A percentile compares a stretch with the other conserved stretches of the same genome.
These are phyloP conservation scores for Atlantisia rogersi DNA, from an alignment of 2,113 vertebrate genomes.

Conservation along the genomic window DNA sequence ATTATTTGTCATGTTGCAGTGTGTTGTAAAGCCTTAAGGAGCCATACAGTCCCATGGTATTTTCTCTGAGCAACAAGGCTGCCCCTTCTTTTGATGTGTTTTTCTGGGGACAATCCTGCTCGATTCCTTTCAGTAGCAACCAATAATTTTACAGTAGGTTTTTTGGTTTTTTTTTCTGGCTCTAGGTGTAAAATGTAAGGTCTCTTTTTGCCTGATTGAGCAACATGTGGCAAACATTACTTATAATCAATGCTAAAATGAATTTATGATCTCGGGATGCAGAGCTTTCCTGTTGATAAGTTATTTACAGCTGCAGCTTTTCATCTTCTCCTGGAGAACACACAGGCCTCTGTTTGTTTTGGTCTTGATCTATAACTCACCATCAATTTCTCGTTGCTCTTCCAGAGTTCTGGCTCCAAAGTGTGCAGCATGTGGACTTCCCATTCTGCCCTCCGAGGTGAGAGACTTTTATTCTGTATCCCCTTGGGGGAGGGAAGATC, in stretches of 20 bases:
- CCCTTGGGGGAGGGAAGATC: fast-evolving
- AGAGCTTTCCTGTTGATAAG: background rate
- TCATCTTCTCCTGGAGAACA: background rate
- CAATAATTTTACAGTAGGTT: background rate
- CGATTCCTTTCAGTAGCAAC: background rate
- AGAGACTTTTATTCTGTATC: constrained; percentile 34
- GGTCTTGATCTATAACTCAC: background rate
- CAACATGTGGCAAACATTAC: background rate
- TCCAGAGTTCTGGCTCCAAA: constrained; percentile 93
- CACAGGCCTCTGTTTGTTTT: background rate
- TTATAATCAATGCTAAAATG: background rate
- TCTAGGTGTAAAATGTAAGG: background rate
- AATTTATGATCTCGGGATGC: background rate
- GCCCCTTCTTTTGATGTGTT: background rate
- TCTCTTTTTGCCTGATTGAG: background rate
- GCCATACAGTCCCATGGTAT: background rate
- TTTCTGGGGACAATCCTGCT: background rate
- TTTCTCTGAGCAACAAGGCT: background rate
- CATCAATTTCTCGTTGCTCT: background rate
- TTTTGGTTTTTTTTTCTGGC: background rate
- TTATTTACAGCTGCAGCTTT: background rate
- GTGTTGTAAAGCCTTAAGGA: background rate
- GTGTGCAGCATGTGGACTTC: constrained; percentile 91
- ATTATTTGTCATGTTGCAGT: background rate
- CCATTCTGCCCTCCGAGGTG: constrained; percentile 94